Evolutionary conservation across 2,888 invertebrate genomes (phyloP).

Genomic region (Lithophane leautieri): DNA sequence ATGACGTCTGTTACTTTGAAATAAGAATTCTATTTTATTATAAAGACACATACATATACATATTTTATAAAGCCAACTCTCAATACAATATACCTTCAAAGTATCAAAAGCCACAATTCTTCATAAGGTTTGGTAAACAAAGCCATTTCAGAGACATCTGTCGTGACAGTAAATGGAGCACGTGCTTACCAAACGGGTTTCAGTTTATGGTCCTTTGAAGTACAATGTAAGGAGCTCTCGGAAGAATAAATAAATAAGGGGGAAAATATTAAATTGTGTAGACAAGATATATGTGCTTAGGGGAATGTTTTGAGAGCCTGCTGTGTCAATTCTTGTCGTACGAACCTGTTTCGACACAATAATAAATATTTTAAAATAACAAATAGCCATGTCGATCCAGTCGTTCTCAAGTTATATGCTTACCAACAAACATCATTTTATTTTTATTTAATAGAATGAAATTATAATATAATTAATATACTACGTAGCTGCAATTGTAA

Average conservation of each 20-base stretch:
- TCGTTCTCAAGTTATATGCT: too few relatives aligned
- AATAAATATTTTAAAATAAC: too few relatives aligned
- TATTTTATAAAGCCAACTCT: not conserved
- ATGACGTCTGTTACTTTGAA: not conserved
- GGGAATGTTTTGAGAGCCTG: not conserved
- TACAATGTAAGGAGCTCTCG: conserved; percentile 49
- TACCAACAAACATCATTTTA: too few relatives aligned
- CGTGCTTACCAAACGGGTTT: conserved; percentile 49
- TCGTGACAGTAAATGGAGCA: conserved; percentile 55
- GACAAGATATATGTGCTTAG: not conserved
- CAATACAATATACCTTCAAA: conserved; percentile 1
- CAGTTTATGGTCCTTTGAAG: conserved; percentile 52
- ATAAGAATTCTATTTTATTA: not conserved
- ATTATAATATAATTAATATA: too few relatives aligned
- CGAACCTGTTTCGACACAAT: too few relatives aligned
- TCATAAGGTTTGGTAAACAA: conserved; percentile 45
- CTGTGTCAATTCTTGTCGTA: too few relatives aligned
- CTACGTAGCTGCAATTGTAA: not conserved
- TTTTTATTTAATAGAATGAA: not conserved
- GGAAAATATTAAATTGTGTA: conserved; percentile 22
- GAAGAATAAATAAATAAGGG: conserved; percentile 41
- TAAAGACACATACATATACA: not conserved
- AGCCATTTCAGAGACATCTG: conserved; percentile 52
- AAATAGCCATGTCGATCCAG: too few relatives aligned
- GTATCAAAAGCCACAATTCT: conserved; percentile 33